Evolutionary conservation across 2,797 vertebrate genomes (phyloP), one percentile per base, ranked within the genome.

Genomic region (Notoglanidium macrostoma): DNA sequence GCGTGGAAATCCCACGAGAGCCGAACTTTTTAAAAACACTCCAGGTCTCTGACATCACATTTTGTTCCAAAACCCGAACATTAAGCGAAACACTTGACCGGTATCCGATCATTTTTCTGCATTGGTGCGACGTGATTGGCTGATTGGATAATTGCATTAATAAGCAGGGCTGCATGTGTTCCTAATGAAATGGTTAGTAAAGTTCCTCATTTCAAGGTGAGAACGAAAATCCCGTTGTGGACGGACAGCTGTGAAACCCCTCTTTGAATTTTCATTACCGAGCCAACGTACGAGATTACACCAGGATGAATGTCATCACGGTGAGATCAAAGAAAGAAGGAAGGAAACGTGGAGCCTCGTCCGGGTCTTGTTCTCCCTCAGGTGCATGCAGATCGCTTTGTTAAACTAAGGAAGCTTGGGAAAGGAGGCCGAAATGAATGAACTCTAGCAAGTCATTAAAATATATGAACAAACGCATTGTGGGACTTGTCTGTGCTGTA

Each of bases 201-300:
- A 57, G 54, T 21, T 2, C 23, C 54, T 78, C n/a, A 76, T 72
- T 55, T 5, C 54, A 74, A 83, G 61, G 44, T 49, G 40, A 84
- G 40, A 3, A 29, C 35, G 49, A 21, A 54, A 76, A 86, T n/a
- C 19, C 12, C 19, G n/a, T 76, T 76, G 46, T 44, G 74, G 73
- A n/a, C 15, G 10, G 83, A 74, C 40, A 76, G 55, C 55, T 8
- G 35, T 32, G 83, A 74, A 72, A 6, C 54, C 21, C 0, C 1
- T 59, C 14, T 59, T 26, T 46, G 23, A 35, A 54, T 72, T 17
- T 21, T 72, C 78, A 83, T 88, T 83, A 73, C 65, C 6, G 46
- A 51, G 61, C 46, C 63, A 67, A 81, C 49, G 46, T 85, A 73
- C n/a, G 40, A 88, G 88, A 90, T 91, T 87, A 84, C 72, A 67